Conservation (phyloP, 1,140 invertebrate species). For the Mercenaria mercenaria region DNA sequence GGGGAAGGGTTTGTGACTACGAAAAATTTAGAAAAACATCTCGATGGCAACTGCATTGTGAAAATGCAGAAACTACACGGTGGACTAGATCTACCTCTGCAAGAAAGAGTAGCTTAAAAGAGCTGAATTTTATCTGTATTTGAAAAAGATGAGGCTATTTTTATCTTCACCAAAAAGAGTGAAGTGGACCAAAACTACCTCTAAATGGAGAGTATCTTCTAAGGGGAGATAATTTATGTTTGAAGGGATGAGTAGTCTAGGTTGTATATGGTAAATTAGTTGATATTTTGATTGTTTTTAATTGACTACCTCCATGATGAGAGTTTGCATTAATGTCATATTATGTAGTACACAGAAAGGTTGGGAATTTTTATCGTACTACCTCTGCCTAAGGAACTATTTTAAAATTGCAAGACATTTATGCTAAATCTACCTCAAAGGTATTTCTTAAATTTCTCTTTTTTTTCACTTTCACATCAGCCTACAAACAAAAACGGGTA, state of each 20-base stretch:
- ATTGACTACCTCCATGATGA: background rate
- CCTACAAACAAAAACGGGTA: too few relatives aligned
- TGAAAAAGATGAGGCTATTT: background rate
- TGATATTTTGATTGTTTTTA: background rate
- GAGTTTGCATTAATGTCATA: background rate
- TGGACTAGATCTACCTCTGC: constrained; percentile 49
- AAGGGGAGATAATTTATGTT: background rate
- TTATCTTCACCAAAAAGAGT: constrained; percentile 5
- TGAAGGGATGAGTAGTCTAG: background rate
- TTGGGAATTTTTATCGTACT: background rate
- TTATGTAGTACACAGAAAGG: background rate
- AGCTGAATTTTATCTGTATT: background rate
- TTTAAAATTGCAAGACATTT: background rate
- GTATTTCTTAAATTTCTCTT: too few relatives aligned
- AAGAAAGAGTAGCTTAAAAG: constrained; percentile 31
- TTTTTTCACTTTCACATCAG: too few relatives aligned
- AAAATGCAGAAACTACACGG: constrained; percentile 72
- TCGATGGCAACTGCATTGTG: constrained; percentile 78
- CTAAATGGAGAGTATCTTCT: constrained; percentile 2
- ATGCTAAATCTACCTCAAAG: background rate
- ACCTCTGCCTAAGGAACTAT: background rate
- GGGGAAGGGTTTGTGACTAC: constrained; percentile 85
- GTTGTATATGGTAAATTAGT: background rate
- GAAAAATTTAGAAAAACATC: constrained; percentile 82
- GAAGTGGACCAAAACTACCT: background rate